A percentile compares a stretch with the other conserved stretches of the same genome.
These are phyloP conservation scores for Macrotus californicus DNA, from an alignment of 2,113 vertebrate genomes.

Conservation along the genomic window DNA sequence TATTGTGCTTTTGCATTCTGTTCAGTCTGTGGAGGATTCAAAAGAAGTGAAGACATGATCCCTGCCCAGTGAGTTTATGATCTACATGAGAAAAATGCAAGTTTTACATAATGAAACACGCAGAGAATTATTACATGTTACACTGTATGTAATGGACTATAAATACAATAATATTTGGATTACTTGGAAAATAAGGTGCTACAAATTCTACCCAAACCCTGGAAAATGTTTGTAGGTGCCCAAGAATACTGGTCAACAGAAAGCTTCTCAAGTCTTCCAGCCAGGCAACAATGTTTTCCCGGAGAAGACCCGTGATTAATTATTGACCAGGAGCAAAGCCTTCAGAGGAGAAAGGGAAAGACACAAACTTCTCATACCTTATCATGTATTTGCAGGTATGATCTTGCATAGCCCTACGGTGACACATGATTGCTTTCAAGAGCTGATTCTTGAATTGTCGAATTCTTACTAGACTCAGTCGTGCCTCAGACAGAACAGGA, in stretches of 20 bases:
- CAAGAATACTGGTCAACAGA: background rate
- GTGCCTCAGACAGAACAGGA: background rate
- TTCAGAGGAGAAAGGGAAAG: background rate
- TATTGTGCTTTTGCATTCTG: background rate
- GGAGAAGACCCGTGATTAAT: background rate
- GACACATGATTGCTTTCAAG: background rate
- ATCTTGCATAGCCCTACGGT: background rate
- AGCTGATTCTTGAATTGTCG: background rate
- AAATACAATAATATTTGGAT: background rate
- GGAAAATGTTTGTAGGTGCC: background rate
- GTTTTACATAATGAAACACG: constrained; percentile 30
- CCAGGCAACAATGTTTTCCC: background rate
- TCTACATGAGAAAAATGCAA: background rate
- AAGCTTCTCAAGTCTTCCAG: constrained; percentile 3
- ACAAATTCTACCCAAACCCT: background rate
- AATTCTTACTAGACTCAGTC: background rate
- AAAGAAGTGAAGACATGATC: background rate
- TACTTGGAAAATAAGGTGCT: background rate
- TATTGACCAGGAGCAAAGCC: background rate
- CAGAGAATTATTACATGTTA: background rate
- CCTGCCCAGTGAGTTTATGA: background rate
- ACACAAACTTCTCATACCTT: background rate
- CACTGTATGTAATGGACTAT: background rate
- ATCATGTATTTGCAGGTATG: background rate
- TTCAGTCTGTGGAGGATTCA: background rate